Percentiles rank a stretch among this genome's conserved stretches.
Evolutionary conservation across 2,888 invertebrate species (phyloP).

Genomic region (Maniola hyperantus): DNA sequence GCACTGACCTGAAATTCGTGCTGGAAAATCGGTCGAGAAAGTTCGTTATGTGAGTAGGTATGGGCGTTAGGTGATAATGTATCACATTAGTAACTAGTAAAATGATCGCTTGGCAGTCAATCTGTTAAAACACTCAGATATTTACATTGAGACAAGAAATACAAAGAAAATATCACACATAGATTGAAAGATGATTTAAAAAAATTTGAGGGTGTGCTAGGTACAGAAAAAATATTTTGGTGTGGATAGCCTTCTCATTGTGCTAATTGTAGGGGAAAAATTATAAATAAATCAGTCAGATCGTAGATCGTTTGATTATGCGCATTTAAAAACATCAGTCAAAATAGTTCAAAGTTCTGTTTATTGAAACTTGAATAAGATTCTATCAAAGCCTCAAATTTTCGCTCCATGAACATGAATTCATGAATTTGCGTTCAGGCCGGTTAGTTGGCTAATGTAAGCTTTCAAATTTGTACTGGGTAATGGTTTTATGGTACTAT

Average conservation of each 20-base stretch:
- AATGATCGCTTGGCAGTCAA: background rate
- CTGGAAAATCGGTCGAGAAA: slow-evolving; percentile 23
- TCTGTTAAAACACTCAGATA: background rate
- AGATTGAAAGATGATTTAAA: background rate
- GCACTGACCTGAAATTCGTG: slow-evolving; percentile 56
- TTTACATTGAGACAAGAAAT: background rate
- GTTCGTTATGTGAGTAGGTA: slow-evolving; percentile 18
- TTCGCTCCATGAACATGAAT: slow-evolving; percentile 27
- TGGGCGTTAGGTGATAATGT: slow-evolving; percentile 15
- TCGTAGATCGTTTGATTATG: no score
- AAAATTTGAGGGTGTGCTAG: no score
- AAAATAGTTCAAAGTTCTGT: background rate
- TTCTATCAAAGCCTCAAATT: slow-evolving; percentile 26
- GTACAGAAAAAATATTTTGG: no score
- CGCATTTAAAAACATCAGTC: background rate
- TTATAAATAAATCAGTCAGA: no score
- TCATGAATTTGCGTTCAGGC: slow-evolving; percentile 9
- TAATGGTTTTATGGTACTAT: background rate
- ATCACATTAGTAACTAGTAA: slow-evolving; percentile 3
- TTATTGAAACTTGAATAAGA: slow-evolving; percentile 20
- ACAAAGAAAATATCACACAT: background rate
- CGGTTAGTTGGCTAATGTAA: slow-evolving; percentile 14
- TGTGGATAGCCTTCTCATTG: no score
- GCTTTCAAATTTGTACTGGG: slow-evolving; percentile 16
- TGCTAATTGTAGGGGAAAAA: no score